Percentiles rank a stretch among this genome's conserved stretches.
Conservation (phyloP, 2,797 vertebrate genomes). For the Sphenopsis melanotis region DNA sequence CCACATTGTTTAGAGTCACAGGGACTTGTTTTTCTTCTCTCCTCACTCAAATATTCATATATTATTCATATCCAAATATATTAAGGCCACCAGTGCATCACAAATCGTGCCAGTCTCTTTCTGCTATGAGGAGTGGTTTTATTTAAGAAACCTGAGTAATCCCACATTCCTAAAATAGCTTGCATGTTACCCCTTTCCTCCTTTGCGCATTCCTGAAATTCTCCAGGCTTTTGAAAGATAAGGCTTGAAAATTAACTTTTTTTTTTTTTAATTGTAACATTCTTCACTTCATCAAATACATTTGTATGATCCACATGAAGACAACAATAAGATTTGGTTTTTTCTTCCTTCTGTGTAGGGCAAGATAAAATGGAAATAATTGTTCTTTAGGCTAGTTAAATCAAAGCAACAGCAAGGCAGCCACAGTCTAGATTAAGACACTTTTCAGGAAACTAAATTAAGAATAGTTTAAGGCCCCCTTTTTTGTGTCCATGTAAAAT, state of each 20-base stretch:
- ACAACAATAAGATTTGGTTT: background rate
- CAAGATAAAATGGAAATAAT: background rate
- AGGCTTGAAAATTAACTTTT: background rate
- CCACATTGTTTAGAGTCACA: background rate
- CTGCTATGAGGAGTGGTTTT: background rate
- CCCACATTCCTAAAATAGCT: background rate
- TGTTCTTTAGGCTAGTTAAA: background rate
- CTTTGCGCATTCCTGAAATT: background rate
- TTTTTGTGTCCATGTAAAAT: background rate
- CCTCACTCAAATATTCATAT: background rate
- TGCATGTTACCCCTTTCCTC: background rate
- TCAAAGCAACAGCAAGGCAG: background rate
- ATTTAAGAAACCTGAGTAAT: background rate
- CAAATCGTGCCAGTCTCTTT: background rate
- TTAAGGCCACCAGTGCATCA: background rate
- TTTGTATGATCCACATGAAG: background rate
- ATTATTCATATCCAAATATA: background rate
- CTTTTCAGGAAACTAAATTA: background rate
- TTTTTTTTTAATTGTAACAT: background rate
- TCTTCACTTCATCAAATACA: background rate
- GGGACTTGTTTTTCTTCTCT: background rate
- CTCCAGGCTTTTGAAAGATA: background rate
- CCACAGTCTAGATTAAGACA: background rate
- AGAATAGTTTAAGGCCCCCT: background rate
- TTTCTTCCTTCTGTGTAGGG: background rate